Percentiles rank a stretch among this genome's conserved stretches.
These are phyloP conservation scores for Antidorcas marsupialis DNA, from an alignment of 2,113 vertebrate species.

Conservation along the genomic window DNA sequence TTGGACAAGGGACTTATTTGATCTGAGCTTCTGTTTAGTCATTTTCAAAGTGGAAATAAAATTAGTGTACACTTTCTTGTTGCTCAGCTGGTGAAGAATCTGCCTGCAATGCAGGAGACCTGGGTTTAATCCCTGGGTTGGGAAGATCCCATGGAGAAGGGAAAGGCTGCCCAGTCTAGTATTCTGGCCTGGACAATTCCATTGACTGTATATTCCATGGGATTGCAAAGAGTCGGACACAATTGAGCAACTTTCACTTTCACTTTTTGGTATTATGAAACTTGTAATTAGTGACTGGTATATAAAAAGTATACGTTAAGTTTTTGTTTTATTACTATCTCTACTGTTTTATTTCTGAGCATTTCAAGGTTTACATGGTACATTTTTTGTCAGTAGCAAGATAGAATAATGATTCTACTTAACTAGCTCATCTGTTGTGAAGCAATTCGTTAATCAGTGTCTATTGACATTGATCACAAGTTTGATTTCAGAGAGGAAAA, in stretches of 20 bases:
- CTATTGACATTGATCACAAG: neutral
- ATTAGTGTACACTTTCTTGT: neutral
- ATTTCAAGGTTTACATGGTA: neutral
- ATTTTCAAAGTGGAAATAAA: neutral
- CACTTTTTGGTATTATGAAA: neutral
- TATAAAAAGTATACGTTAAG: neutral
- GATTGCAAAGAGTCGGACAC: neutral
- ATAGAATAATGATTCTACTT: neutral
- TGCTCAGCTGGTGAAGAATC: neutral
- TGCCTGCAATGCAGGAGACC: neutral
- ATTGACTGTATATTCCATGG: neutral
- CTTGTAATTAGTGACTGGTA: neutral
- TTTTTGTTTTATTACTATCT: neutral
- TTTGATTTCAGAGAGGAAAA: neutral
- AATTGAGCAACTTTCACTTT: neutral
- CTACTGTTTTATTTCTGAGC: neutral
- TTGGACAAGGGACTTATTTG: neutral
- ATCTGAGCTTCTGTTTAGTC: neutral
- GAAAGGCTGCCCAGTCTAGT: neutral
- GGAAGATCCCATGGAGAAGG: neutral
- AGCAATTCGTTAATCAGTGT: neutral
- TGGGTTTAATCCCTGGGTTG: neutral
- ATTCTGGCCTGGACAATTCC: neutral
- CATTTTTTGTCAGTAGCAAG: neutral
- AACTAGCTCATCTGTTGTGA: neutral